A percentile compares a stretch with the other conserved stretches of the same genome.
These are phyloP conservation scores for Polypedilum pembai DNA, from an alignment of 1,140 invertebrate genomes.

Conservation along the genomic window DNA sequence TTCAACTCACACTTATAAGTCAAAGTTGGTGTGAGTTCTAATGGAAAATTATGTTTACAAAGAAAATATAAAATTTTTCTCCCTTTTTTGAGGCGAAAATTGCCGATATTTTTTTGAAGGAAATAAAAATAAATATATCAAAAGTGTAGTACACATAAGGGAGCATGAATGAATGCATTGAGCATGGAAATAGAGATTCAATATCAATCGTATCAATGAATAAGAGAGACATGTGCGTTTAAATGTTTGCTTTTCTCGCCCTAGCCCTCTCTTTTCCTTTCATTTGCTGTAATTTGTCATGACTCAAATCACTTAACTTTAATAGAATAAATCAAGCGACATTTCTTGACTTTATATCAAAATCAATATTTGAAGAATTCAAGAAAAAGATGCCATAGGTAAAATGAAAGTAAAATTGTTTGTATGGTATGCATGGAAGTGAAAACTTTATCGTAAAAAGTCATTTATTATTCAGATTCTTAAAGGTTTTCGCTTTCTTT, in stretches of 20 bases:
- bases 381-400: not conserved
- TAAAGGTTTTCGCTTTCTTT: not conserved
- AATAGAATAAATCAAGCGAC: conserved; percentile 22
- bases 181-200: not conserved
- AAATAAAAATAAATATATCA: conserved; percentile 20
- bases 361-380: not conserved
- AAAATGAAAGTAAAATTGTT: not conserved
- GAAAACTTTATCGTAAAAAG: conserved; percentile 7
- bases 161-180: not conserved
- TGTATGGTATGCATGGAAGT: not conserved
- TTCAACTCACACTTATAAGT: too few species aligned
- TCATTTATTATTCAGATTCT: not conserved
- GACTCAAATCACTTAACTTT: conserved; percentile 26
- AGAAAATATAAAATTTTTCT: conserved; percentile 16
- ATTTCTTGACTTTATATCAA: conserved; percentile 12
- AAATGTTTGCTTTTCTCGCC: conserved; percentile 6
- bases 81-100: not conserved
- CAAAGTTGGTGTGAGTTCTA: not conserved
- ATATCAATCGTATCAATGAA: conserved; percentile 8
- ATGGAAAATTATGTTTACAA: conserved; percentile 14
- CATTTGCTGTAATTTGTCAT: conserved; percentile 8
- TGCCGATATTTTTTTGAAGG: not conserved
- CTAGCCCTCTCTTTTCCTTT: not conserved
- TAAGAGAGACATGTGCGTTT: not conserved
- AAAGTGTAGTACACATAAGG: not conserved